phyloP scores from a whole-genome alignment of 2,888 invertebrate genomes.

The Mesorhabditis sp. region DNA sequence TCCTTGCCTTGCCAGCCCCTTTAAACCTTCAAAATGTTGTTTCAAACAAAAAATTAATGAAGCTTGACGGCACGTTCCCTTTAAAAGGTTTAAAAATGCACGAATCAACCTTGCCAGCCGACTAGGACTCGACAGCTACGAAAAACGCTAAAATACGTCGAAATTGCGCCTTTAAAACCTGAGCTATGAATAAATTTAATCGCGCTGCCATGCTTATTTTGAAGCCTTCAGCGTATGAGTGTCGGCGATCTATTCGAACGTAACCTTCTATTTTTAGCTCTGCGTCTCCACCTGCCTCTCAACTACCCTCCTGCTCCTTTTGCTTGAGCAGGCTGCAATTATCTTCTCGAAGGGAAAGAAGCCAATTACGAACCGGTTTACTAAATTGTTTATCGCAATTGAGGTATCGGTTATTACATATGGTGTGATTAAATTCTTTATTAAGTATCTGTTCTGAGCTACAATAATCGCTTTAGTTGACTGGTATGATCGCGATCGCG shows the following conservation, averaged over 20 bases:
- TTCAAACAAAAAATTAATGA: neutral
- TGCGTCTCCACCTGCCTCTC: neutral
- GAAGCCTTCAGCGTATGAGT: neutral
- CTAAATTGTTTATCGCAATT: neutral
- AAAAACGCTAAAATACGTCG: too few relatives aligned
- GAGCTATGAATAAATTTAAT: neutral
- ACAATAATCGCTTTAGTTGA: neutral
- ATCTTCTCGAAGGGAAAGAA: neutral
- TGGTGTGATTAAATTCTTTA: neutral
- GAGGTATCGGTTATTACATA: neutral
- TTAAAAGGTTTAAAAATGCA: too few relatives aligned
- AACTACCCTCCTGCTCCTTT: neutral
- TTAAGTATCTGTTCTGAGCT: neutral
- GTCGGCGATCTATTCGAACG: neutral
- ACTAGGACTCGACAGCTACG: too few relatives aligned
- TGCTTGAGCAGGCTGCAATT: neutral
- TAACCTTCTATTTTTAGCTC: slow-evolving; percentile 2
- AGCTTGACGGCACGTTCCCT: too few relatives aligned
- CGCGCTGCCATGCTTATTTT: neutral
- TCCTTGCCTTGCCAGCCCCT: too few relatives aligned
- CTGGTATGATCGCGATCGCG: neutral
- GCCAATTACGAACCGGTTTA: neutral
- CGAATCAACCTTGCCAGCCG: too few relatives aligned
- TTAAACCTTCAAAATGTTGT: neutral
- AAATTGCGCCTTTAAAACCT: neutral